A percentile compares a stretch with the other conserved stretches of the same genome.
Conservation (phyloP, 2,797 vertebrate genomes). For the Ctenopoma kingsleyae region DNA sequence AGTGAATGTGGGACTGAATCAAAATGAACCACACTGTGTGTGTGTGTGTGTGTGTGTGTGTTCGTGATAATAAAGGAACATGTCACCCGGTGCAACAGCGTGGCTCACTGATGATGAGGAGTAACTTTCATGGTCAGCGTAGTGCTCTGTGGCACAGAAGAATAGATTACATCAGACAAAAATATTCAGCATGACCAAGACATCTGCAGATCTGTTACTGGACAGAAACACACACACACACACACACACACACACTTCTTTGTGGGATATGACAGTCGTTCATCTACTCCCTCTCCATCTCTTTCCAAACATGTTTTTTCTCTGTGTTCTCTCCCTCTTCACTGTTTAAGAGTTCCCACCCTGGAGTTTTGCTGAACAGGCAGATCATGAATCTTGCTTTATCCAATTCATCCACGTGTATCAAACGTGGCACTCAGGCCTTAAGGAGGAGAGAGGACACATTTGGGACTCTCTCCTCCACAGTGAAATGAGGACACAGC, state of each 20-base stretch:
- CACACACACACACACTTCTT: background rate
- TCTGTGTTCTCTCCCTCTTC: conserved; percentile 3
- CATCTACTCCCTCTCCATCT: conserved; percentile 8
- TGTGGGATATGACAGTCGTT: conserved; percentile 16
- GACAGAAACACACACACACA: conserved; percentile 4
- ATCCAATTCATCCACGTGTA: conserved; percentile 76
- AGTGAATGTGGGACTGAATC: no score
- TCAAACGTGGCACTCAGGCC: conserved; percentile 68
- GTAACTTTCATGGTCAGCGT: no score
- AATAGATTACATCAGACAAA: no score
- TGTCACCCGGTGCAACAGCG: no score
- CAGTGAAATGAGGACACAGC: conserved; percentile 30
- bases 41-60: no score
- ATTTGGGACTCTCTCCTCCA: conserved; percentile 37
- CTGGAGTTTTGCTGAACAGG: conserved; percentile 73
- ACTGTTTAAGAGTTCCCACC: conserved; percentile 41
- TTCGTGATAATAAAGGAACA: no score
- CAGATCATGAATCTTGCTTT: conserved; percentile 74
- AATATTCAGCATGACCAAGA: no score
- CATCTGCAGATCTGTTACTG: background rate
- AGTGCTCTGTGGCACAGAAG: no score
- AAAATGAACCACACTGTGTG: no score
- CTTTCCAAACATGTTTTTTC: conserved; percentile 3
- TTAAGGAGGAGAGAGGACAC: conserved; percentile 22
- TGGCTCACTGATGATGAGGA: no score